Percentiles rank a stretch among this genome's conserved stretches.
phyloP scores from a whole-genome alignment of 1,140 invertebrate species.

The Panagrolaimus sp. region DNA sequence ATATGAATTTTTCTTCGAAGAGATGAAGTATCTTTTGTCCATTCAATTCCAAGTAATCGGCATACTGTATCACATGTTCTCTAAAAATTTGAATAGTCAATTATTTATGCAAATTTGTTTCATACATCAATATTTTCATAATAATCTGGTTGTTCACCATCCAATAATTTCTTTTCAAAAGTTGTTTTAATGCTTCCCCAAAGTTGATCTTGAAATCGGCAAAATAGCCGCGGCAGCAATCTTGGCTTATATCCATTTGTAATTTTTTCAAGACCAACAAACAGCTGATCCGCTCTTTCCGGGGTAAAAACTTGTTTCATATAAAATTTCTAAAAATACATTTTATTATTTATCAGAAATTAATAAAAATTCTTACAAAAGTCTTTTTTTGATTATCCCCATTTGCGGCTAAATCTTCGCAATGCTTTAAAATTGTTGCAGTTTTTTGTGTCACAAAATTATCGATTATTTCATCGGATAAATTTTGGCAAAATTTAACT shows the following conservation, averaged over 20 bases:
- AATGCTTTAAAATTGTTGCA: conserved; percentile 16
- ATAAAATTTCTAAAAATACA: conserved; percentile 19
- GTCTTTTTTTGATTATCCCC: conserved; percentile 23
- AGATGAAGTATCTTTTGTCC: conserved; percentile 25
- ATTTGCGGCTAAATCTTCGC: conserved; percentile 25
- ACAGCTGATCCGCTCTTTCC: conserved; percentile 28
- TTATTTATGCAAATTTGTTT: neutral
- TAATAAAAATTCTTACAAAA: conserved; percentile 17
- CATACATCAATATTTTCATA: conserved; percentile 29
- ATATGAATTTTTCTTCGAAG: conserved; percentile 24
- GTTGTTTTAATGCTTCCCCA: conserved; percentile 31
- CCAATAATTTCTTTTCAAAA: conserved; percentile 19
- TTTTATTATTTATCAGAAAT: neutral
- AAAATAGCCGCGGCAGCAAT: conserved; percentile 31
- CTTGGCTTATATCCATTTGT: conserved; percentile 22
- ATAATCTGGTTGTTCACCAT: conserved; percentile 30
- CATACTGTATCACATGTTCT: conserved; percentile 32
- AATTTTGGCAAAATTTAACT: neutral
- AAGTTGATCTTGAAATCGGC: conserved; percentile 23
- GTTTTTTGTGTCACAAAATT: neutral
- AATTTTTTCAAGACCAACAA: conserved; percentile 33
- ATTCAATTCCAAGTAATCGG: conserved; percentile 26
- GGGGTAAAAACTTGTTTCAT: conserved; percentile 31
- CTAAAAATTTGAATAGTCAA: conserved; percentile 20
- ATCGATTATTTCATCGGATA: neutral